These are phyloP conservation scores for Philereme transversata DNA, from an alignment of 2,888 invertebrate species.

Conservation along the genomic window DNA sequence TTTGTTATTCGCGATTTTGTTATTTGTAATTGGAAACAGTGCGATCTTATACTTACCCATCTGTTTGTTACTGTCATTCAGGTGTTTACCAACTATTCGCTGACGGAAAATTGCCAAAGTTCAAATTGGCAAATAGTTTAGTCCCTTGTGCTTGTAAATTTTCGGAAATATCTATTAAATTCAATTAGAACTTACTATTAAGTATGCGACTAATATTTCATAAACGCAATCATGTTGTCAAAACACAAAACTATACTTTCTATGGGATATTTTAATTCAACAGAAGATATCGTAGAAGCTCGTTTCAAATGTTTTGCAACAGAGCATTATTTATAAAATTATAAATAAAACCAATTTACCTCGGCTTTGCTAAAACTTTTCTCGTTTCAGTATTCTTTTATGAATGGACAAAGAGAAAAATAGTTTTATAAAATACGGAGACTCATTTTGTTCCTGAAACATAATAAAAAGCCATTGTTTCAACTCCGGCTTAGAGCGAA, in stretches of 20 bases:
- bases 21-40: constrained; percentile 9
- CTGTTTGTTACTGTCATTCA: constrained; percentile 49
- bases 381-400: constrained; percentile 41
- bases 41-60: constrained; percentile 49
- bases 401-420: constrained; percentile 36
- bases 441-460: constrained; percentile 36
- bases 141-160: constrained; percentile 9
- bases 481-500: constrained; percentile 23
- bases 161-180: constrained; percentile 2
- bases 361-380: constrained; percentile 38
- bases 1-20: too few relatives aligned
- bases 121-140: constrained; percentile 34
- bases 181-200: neutral
- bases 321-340: constrained; percentile 13
- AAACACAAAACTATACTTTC: too few relatives aligned
- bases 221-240: neutral
- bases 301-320: neutral
- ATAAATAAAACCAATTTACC: constrained; percentile 38
- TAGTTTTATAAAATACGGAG: constrained; percentile 35
- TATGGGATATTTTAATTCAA: too few relatives aligned
- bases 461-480: constrained; percentile 30
- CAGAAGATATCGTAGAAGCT: neutral
- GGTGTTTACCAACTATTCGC: constrained; percentile 50
- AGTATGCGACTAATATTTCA: neutral
- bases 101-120: constrained; percentile 25